Conservation (phyloP, 2,113 vertebrate species). For the Oncorhynchus masou region DNA sequence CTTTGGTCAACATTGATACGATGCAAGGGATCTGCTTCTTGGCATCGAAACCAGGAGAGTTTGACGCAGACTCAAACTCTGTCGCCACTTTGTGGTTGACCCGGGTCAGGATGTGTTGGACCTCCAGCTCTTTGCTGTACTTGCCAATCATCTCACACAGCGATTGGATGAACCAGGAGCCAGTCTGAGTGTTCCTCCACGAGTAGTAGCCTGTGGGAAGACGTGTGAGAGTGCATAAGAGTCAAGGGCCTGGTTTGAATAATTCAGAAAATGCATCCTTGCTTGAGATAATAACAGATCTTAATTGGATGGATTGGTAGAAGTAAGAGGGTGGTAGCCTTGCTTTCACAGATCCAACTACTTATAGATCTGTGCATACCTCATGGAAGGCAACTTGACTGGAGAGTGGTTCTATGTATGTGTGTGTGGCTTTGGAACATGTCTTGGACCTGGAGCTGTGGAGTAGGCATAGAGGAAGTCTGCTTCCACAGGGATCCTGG, state of each 20-base stretch:
- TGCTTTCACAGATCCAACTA: not conserved
- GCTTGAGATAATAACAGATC: no score
- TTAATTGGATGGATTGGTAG: no score
- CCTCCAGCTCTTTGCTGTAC: constrained; percentile 79
- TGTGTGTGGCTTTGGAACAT: not conserved
- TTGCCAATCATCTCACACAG: constrained; percentile 81
- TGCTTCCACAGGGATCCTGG: constrained; percentile 93
- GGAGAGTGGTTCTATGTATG: not conserved
- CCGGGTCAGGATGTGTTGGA: constrained; percentile 88
- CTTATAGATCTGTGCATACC: not conserved
- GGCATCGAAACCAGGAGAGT: constrained; percentile 74
- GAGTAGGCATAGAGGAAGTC: constrained; percentile 96
- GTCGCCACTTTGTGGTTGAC: constrained; percentile 91
- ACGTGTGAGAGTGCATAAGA: not conserved
- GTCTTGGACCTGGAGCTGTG: constrained; percentile 86
- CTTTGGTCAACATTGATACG: constrained; percentile 96
- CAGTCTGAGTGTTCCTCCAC: constrained; percentile 88
- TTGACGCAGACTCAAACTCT: constrained; percentile 86
- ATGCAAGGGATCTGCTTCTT: constrained; percentile 97
- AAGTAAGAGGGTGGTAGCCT: no score
- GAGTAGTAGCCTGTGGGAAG: constrained; percentile 87
- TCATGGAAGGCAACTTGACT: not conserved
- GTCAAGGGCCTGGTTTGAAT: not conserved
- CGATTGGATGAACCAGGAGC: constrained; percentile 96
- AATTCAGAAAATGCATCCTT: no score